Base-by-base conservation (phyloP, 2,888 invertebrate species). In the Piscicola geometra region DNA sequence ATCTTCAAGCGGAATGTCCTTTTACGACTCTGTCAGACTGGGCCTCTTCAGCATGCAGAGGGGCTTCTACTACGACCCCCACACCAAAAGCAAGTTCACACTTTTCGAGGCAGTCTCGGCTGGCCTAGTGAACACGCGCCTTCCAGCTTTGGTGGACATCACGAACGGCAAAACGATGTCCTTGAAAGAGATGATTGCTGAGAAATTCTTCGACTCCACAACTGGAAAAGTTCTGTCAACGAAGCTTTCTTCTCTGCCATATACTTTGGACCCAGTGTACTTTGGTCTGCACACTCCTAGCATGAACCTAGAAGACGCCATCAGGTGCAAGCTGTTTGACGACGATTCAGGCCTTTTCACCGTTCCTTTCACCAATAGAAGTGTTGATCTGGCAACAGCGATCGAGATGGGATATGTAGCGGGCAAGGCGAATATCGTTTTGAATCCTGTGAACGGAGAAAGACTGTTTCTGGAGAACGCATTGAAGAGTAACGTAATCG, bases 351-450 rank as follows among this genome's bases (percentile, higher is more conserved):
- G 90, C 70, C 88, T 90, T 85, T 89, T 77, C 25, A 75, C 52
- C 47, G 68, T 94, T 85, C 93, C 94, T 0, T 89, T 89, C 81
- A 91, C 92, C 0, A 93, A 92, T 1, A 90, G 92, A 83, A 90
- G 90, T 82, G 88, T 93, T 79, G 91, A 92, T 0, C 89, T 92
- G 81, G 91, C 92, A 85, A 90, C 91, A 73, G 94, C 94, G n/a
- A 90, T 93, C 9, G 79, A 79, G 36, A 78, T 78, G 70, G 80
- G 81, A 56, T 70, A 82, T 1, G 80, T 85, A 69, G 82, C 82
- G 78, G 82, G 83, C 3, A 80, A 82, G 21, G 77, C 83, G 67
- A 82, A 83, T 18, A 81, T 83, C 9, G 81, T 85, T 0, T 78
- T 80, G 71, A 82, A 85, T 76, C 80, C 82, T 64, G 79, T 80